A percentile compares a stretch with the other conserved stretches of the same genome.
Conservation (phyloP, 1,140 invertebrate genomes). For the Anagrus nilaparvatae region DNA sequence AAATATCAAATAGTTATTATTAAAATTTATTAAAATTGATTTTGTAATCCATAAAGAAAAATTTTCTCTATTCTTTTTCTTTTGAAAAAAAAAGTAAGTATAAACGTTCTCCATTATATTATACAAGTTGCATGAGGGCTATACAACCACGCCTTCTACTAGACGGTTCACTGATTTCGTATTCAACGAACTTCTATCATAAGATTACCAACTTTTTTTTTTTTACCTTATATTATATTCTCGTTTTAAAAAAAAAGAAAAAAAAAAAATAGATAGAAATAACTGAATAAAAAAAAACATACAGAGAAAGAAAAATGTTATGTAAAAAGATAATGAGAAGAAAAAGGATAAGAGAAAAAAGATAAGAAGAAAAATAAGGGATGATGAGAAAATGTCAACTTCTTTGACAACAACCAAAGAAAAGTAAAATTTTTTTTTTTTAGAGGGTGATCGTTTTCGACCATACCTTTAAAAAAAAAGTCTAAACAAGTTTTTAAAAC, state of each 20-base stretch:
- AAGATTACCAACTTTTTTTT: slow-evolving; percentile 32
- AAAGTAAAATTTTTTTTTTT: no score
- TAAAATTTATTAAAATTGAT: no score
- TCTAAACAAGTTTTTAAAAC: slow-evolving; percentile 37
- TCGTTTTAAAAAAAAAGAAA: slow-evolving; percentile 8
- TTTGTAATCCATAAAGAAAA: no score
- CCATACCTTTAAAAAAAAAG: no score
- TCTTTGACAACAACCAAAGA: no score
- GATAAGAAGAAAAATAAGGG: slow-evolving; percentile 6
- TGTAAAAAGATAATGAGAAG: no score
- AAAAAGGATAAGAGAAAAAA: slow-evolving; percentile 9
- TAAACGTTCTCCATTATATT: slow-evolving; percentile 25
- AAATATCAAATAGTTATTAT: no score
- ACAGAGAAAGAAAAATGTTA: slow-evolving; percentile 3
- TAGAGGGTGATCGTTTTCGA: slow-evolving; percentile 15
- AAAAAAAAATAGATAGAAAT: slow-evolving; percentile 13
- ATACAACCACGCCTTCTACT: no score
- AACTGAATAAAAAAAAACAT: slow-evolving; percentile 9
- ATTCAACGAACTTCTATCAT: slow-evolving; percentile 34
- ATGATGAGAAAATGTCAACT: slow-evolving; percentile 29
- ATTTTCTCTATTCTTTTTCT: no score
- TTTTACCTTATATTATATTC: slow-evolving; percentile 12
- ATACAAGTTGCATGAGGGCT: slow-evolving; percentile 21
- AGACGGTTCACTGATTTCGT: slow-evolving; percentile 30
- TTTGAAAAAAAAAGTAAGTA: no score